phyloP scores from a whole-genome alignment of 1,140 invertebrate species.

The Lepidurus arcticus region DNA sequence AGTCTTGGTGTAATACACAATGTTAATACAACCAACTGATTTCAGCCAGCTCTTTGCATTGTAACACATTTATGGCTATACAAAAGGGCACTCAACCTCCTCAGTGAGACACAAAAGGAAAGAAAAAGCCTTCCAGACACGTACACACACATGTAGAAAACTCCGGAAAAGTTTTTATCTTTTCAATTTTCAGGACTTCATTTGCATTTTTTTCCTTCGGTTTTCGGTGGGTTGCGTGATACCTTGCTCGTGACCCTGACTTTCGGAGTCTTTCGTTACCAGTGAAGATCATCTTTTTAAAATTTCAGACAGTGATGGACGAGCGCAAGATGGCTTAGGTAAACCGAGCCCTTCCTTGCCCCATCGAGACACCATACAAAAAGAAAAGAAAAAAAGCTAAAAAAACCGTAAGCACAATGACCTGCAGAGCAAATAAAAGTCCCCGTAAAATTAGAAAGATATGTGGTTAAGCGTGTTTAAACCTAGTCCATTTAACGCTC shows the following conservation, averaged over 20 bases:
- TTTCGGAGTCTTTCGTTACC: not conserved
- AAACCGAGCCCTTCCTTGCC: not conserved
- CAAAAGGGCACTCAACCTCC: not conserved
- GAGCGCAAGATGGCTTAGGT: slow-evolving; percentile 4
- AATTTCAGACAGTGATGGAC: slow-evolving; percentile 14
- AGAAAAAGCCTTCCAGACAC: no score
- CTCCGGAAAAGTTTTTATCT: no score
- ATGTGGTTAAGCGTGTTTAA: no score
- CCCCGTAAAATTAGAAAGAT: no score
- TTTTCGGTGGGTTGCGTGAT: not conserved
- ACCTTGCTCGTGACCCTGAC: not conserved
- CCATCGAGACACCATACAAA: not conserved
- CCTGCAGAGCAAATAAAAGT: not conserved
- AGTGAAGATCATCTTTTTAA: not conserved
- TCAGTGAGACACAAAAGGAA: not conserved
- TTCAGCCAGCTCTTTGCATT: not conserved
- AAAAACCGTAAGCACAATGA: not conserved
- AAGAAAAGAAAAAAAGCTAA: not conserved
- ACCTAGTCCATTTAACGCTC: not conserved
- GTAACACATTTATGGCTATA: not conserved
- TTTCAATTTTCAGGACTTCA: not conserved
- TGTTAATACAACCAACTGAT: not conserved
- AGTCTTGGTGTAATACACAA: no score
- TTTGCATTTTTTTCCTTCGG: not conserved
- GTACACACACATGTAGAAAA: no score